phyloP scores from a whole-genome alignment of 2,113 vertebrate genomes.

The Misgurnus mizolepis region DNA sequence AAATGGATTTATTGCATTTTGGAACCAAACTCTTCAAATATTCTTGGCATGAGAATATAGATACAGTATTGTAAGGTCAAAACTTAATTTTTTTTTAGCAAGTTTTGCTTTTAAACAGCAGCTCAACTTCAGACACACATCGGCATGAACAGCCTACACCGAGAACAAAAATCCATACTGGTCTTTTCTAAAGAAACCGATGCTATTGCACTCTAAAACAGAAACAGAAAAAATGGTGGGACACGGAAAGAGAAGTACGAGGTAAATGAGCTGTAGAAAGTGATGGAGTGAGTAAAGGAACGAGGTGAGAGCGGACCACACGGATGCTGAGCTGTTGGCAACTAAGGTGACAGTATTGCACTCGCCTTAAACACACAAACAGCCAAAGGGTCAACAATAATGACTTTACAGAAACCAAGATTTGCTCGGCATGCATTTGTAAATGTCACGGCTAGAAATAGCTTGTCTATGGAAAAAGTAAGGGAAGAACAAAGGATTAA shows the following conservation, averaged over 20 bases:
- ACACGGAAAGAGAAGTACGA: background rate
- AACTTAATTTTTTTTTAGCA: too few relatives aligned
- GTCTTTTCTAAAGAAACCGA: background rate
- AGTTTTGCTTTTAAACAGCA: too few relatives aligned
- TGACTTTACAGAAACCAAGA: conserved; percentile 53
- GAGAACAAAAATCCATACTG: background rate
- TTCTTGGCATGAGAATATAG: too few relatives aligned
- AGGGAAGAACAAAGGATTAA: conserved; percentile 43
- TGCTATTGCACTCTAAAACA: background rate
- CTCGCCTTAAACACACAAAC: conserved; percentile 44
- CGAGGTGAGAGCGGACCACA: conserved; percentile 19
- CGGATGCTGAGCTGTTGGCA: conserved; percentile 31
- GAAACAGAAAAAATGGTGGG: background rate
- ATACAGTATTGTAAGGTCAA: too few relatives aligned
- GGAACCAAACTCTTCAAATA: too few relatives aligned
- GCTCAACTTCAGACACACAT: too few relatives aligned
- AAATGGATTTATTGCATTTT: too few relatives aligned
- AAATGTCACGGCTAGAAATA: conserved; percentile 57
- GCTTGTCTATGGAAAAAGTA: conserved; percentile 25
- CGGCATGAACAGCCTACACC: too few relatives aligned
- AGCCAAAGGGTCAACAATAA: conserved; percentile 50
- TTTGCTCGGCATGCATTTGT: conserved; percentile 56
- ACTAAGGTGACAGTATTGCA: conserved; percentile 28
- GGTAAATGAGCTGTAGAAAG: conserved; percentile 19
- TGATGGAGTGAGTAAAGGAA: conserved; percentile 12